These are phyloP conservation scores for Tapirus terrestris DNA, from an alignment of 2,113 vertebrate genomes.

Conservation along the genomic window DNA sequence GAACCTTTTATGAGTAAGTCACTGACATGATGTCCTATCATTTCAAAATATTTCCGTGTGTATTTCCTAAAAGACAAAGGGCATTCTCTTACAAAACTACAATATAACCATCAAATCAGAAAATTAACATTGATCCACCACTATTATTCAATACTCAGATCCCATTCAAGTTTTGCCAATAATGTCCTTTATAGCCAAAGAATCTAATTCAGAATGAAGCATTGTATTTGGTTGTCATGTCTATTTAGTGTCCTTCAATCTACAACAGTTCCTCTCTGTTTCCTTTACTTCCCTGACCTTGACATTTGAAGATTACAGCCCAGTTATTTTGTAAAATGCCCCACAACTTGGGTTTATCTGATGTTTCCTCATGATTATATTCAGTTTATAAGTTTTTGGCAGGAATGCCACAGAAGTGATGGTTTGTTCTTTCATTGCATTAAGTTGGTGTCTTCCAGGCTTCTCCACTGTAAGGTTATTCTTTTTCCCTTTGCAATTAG, in stretches of 20 bases:
- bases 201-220: conserved; percentile 33
- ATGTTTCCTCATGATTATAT: conserved; percentile 41
- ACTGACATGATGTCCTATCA: not conserved
- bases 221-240: not conserved
- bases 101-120: not conserved
- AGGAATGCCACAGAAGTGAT: conserved; percentile 42
- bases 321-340: not conserved
- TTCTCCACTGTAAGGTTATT: not conserved
- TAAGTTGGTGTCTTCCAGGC: not conserved
- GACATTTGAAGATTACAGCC: conserved; percentile 28
- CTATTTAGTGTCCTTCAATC: not conserved
- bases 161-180: not conserved
- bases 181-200: not conserved
- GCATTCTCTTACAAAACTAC: not conserved
- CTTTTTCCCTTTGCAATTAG: not conserved
- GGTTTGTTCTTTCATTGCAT: conserved; percentile 37
- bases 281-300: not conserved
- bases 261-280: not conserved
- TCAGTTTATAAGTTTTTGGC: conserved; percentile 5
- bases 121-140: not conserved
- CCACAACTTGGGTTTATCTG: conserved; percentile 44
- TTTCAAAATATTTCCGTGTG: conserved; percentile 26
- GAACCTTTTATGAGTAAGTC: not conserved
- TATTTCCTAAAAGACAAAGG: conserved; percentile 30
- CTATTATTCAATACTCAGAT: not conserved